Evolutionary conservation across 1,140 invertebrate species (phyloP).

Genomic region (Mactra quadrangularis): DNA sequence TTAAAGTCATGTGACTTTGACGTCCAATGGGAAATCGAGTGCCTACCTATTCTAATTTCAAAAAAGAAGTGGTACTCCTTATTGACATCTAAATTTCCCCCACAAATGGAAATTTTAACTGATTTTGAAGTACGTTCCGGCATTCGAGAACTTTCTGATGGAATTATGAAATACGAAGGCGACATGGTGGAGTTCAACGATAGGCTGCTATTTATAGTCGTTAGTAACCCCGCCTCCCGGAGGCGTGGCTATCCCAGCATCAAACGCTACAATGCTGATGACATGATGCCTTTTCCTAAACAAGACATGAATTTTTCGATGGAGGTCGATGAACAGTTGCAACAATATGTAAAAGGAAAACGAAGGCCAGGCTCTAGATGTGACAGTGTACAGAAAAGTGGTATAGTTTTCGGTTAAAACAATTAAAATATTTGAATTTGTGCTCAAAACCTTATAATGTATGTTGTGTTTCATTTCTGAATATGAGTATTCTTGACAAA

Average conservation of each 20-base stretch:
- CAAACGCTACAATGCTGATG: slow-evolving; percentile 69
- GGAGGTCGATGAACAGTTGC: slow-evolving; percentile 69
- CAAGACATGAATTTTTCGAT: slow-evolving; percentile 71
- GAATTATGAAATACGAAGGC: slow-evolving; percentile 80
- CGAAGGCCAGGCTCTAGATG: slow-evolving; percentile 22
- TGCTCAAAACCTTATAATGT: too few relatives aligned
- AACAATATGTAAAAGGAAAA: slow-evolving; percentile 43
- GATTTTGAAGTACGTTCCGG: slow-evolving; percentile 77
- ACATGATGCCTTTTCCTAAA: slow-evolving; percentile 62
- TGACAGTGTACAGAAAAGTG: too few relatives aligned
- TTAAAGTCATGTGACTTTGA: slow-evolving; percentile 76
- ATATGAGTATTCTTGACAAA: too few relatives aligned
- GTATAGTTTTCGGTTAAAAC: too few relatives aligned
- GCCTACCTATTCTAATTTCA: slow-evolving; percentile 76
- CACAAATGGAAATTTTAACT: slow-evolving; percentile 78
- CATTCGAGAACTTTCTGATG: slow-evolving; percentile 80
- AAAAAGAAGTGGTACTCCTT: slow-evolving; percentile 81
- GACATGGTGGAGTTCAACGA: slow-evolving; percentile 78
- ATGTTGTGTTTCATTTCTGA: too few relatives aligned
- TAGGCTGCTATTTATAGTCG: slow-evolving; percentile 79
- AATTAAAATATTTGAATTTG: too few relatives aligned
- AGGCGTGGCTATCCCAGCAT: slow-evolving; percentile 70
- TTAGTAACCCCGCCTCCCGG: slow-evolving; percentile 64
- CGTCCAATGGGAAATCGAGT: slow-evolving; percentile 81
- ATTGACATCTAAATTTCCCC: slow-evolving; percentile 79